Conservation (phyloP, 2,888 invertebrate genomes). For the Apamea anceps region DNA sequence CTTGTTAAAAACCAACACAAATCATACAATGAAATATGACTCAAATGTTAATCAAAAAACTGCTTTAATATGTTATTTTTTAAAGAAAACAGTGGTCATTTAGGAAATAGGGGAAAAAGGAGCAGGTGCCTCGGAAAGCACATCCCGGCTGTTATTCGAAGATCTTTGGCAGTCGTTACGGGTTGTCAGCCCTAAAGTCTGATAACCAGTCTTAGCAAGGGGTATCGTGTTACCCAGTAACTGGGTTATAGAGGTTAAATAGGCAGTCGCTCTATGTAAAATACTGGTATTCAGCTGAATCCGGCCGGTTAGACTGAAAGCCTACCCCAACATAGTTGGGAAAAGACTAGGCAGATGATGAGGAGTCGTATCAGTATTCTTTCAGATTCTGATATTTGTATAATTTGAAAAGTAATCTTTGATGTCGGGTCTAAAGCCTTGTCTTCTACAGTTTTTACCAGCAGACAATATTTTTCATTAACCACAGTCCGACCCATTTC, state of each 20-base stretch:
- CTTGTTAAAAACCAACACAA: slow-evolving; percentile 16
- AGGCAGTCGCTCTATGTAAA: not conserved
- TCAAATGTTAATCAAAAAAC: slow-evolving; percentile 1
- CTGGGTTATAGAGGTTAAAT: not conserved
- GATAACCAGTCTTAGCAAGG: not conserved
- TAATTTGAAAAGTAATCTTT: not conserved
- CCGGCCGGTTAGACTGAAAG: not conserved
- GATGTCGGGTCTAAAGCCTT: not conserved
- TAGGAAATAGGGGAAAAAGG: not conserved
- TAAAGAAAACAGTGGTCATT: not conserved
- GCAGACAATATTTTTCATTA: slow-evolving; percentile 24
- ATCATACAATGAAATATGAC: slow-evolving; percentile 21
- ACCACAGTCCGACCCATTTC: slow-evolving; percentile 66
- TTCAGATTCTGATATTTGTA: not conserved
- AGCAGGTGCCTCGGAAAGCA: not conserved
- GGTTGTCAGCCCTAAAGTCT: not conserved
- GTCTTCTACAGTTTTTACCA: slow-evolving; percentile 3
- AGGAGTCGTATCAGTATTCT: not conserved
- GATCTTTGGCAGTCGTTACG: not conserved
- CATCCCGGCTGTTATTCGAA: not conserved
- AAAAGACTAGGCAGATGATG: not conserved
- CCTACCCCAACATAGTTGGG: not conserved
- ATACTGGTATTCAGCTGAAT: not conserved
- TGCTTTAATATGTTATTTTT: not conserved
- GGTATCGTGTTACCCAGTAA: not conserved